These are phyloP conservation scores for Rhinolophus ferrumequinum DNA, from an alignment of 2,113 vertebrate species.

Conservation along the genomic window DNA sequence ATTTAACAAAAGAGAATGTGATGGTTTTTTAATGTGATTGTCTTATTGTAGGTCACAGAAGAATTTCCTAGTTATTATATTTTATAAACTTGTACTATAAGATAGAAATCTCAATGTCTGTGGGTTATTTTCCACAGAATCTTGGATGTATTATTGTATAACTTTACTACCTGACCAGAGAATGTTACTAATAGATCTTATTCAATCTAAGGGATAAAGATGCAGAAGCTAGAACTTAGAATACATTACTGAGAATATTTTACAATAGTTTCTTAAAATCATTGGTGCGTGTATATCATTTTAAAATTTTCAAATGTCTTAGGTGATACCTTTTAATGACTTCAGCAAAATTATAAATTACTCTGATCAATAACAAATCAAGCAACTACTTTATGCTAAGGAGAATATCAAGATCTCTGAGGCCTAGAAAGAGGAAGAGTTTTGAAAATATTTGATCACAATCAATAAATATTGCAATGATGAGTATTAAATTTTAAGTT, in stretches of 20 bases:
- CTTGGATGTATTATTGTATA: not conserved
- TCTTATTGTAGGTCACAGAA: not conserved
- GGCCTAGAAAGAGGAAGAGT: not conserved
- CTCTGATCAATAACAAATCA: not conserved
- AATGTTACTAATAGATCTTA: not conserved
- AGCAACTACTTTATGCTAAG: not conserved
- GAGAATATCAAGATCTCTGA: not conserved
- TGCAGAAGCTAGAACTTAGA: not conserved
- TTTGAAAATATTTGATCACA: not conserved
- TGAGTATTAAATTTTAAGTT: not conserved
- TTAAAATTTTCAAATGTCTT: not conserved
- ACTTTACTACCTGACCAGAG: not conserved
- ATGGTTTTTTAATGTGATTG: not conserved
- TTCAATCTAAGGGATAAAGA: not conserved
- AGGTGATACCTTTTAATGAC: not conserved
- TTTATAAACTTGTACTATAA: not conserved
- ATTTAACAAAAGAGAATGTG: conserved; percentile 14
- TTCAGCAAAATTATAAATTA: not conserved
- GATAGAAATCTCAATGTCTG: not conserved
- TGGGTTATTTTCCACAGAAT: not conserved
- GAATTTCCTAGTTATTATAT: not conserved
- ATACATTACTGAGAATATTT: not conserved
- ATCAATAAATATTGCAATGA: not conserved
- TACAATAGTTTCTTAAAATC: not conserved
- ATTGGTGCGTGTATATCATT: not conserved